A percentile compares a stretch with the other conserved stretches of the same genome.
phyloP scores from a whole-genome alignment of 1,140 invertebrate genomes.

The Reticulitermes speratus region DNA sequence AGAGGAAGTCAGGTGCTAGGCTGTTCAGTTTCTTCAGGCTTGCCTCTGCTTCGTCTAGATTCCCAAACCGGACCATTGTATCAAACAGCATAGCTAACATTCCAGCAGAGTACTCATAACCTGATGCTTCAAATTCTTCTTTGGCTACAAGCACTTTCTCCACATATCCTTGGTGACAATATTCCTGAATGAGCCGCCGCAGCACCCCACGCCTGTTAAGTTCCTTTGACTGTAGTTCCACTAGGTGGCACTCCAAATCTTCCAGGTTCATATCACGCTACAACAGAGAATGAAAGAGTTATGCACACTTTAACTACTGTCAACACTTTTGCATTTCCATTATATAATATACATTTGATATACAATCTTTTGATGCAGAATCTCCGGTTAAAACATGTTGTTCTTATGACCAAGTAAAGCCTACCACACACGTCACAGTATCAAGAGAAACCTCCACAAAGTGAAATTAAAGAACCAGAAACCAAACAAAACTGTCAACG shows the following conservation, averaged over 20 bases:
- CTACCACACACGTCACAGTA: too few species aligned
- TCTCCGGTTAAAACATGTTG: too few species aligned
- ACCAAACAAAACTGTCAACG: too few species aligned
- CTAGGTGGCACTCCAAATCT: slow-evolving; percentile 52
- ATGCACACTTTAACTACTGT: too few species aligned
- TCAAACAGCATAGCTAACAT: slow-evolving; percentile 57
- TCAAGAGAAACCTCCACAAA: too few species aligned
- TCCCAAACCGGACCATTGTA: slow-evolving; percentile 50
- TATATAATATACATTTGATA: too few species aligned
- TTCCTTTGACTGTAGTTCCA: slow-evolving; percentile 54
- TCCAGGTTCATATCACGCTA: slow-evolving; percentile 55
- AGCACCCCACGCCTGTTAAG: slow-evolving; percentile 57
- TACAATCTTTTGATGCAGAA: too few species aligned
- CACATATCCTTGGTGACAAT: slow-evolving; percentile 51
- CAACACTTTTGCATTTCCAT: too few species aligned
- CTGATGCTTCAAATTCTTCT: slow-evolving; percentile 48
- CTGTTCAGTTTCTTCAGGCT: slow-evolving; percentile 49
- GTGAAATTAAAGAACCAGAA: too few species aligned
- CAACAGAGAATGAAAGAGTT: slow-evolving; percentile 33
- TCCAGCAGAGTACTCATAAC: slow-evolving; percentile 51
- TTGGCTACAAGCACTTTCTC: slow-evolving; percentile 49
- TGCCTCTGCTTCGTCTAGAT: slow-evolving; percentile 50
- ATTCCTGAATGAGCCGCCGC: slow-evolving; percentile 51
- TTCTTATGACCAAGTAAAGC: too few species aligned
- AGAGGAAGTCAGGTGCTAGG: slow-evolving; percentile 46